Conservation (phyloP, 2,888 invertebrate genomes). For the Mesorhabditis belari region DNA sequence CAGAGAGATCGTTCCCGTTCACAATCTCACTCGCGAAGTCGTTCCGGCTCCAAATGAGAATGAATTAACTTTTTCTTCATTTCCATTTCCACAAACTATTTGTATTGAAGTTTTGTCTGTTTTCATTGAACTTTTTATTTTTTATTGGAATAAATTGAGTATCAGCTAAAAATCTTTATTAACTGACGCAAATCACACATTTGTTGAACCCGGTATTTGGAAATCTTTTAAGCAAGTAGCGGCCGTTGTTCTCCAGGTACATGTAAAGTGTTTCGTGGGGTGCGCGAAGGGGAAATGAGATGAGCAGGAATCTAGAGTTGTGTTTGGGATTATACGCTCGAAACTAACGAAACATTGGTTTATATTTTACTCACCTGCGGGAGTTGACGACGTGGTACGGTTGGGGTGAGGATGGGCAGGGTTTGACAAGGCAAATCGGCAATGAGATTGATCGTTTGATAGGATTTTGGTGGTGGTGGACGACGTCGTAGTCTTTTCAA, state of each 20-base stretch:
- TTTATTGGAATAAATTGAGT: too few relatives aligned
- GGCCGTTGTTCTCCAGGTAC: background rate
- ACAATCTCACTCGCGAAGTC: background rate
- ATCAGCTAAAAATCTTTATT: too few relatives aligned
- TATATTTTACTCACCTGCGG: constrained; percentile 13
- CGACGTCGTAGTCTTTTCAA: constrained; percentile 21
- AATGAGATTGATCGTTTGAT: constrained; percentile 36
- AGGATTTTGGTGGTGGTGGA: constrained; percentile 25
- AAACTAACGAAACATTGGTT: background rate
- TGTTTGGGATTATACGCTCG: background rate
- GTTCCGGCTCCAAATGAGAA: background rate
- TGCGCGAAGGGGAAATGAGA: constrained; percentile 24
- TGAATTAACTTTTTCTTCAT: too few relatives aligned
- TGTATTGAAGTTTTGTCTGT: too few relatives aligned
- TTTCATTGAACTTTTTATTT: too few relatives aligned
- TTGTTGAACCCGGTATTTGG: background rate
- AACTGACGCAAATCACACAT: background rate
- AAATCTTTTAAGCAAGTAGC: background rate
- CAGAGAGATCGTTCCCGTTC: background rate
- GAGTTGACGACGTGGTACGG: constrained; percentile 32
- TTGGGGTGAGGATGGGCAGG: constrained; percentile 33
- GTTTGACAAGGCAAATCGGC: constrained; percentile 30
- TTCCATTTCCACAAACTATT: too few relatives aligned
- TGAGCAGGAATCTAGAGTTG: constrained; percentile 23
- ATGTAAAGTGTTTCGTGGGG: background rate